These are phyloP conservation scores for Endomychus coccineus DNA, from an alignment of 2,888 invertebrate species.

Conservation along the genomic window DNA sequence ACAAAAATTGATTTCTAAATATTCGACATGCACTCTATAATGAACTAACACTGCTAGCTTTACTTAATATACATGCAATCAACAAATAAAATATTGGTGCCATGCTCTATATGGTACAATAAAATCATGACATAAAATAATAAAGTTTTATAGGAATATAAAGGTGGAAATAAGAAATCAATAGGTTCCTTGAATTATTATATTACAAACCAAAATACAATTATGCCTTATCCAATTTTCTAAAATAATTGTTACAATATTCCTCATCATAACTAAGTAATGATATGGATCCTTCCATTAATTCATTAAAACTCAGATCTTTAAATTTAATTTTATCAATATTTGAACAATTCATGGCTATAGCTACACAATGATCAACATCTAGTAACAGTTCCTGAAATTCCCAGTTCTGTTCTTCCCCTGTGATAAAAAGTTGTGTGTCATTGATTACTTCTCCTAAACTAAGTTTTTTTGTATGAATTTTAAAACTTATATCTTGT, in stretches of 20 bases:
- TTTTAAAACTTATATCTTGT: conserved; percentile 65
- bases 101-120: too few species aligned
- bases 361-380: conserved; percentile 68
- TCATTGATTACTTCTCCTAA: conserved; percentile 49
- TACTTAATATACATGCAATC: too few species aligned
- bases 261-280: conserved; percentile 47
- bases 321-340: conserved; percentile 41
- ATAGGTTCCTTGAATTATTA: too few species aligned
- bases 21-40: too few species aligned
- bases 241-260: conserved; percentile 53
- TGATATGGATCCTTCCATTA: conserved; percentile 51
- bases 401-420: conserved; percentile 56
- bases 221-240: conserved; percentile 45
- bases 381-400: conserved; percentile 82
- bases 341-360: conserved; percentile 50
- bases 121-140: too few species aligned
- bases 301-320: conserved; percentile 52
- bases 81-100: too few species aligned
- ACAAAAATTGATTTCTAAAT: too few species aligned
- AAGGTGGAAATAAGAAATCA: too few species aligned
- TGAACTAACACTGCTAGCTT: too few species aligned
- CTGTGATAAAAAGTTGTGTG: conserved; percentile 59
- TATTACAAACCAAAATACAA: too few species aligned
- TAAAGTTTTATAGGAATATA: too few species aligned
- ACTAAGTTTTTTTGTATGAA: conserved; percentile 50